Base-by-base conservation (phyloP, 1,140 invertebrate species). In the Scaptodrosophila lebanonensis region DNA sequence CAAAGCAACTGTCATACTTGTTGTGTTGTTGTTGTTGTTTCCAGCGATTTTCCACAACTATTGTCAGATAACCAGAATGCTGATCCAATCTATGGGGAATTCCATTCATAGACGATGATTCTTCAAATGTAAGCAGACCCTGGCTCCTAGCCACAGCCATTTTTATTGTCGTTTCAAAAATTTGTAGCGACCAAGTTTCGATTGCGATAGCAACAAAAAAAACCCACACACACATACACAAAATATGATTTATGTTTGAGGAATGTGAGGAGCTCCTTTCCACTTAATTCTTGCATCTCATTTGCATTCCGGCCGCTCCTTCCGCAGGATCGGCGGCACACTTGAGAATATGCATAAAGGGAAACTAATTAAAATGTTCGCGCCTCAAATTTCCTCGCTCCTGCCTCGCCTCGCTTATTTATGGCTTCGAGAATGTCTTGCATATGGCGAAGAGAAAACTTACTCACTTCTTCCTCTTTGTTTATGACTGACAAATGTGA, bases 281-380 rank as follows among this genome's bases (percentile, higher is more conserved):
- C 30, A 16, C 13, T 29, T 22, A 7, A n/a, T 8, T 27, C 32
- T 12, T 13, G 22, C 48, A 9, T 2, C 16, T 13, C 38, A 79
- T 79, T 79, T 79, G 75, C 75, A 79, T 79, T 75, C 56, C 57
- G 47, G 59, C 58, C 60, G n/a, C 47, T 52, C 40, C 36, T 33
- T 22, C 20, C 29, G 29, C 50, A 54, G 56, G 39, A 50, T 40
- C 12, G 44, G 22, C 6, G 16, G 32, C 52, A 39, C 59, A 66
- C 75, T 73, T 49, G 61, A 82, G 65, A 61, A 43, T 45, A 43
- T 43, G 59, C 48, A 66, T 70, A 66, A 62, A 59, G 56, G 57
- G 75, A 59, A 79, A 82, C 75, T 82, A 79, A 79, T 79, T 79
- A 79, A 79, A 73, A 82, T 82, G 75, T 79, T 79, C 75, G 75